Base-by-base conservation (phyloP, 23 tunicate species). In the Corella eumyota region DNA sequence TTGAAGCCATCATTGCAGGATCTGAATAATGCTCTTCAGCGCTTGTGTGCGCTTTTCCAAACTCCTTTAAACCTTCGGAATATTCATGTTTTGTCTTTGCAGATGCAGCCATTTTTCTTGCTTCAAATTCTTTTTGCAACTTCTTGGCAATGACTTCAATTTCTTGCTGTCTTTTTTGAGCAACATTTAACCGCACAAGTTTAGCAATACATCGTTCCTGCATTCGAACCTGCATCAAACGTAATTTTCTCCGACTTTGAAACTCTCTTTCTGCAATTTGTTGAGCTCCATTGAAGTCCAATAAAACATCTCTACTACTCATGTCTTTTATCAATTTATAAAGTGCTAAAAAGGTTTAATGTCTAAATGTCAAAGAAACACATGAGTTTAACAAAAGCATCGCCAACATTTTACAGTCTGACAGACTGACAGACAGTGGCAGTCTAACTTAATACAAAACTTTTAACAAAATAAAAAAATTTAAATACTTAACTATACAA, bases 161-260 rank as follows among this genome's bases (percentile, higher is more conserved):
- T n/a, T 30, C 68, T 33, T 34, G 36, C 24, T 50, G 36, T 48
- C 66, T 65, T 34, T 61, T 46, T 47, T 60, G 34, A n/a, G 56
- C 65, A 11, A 74, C 73, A 30, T 54, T 58, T 48, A 47, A 64
- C 34, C 72, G 55, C 3, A 74, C 67, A 60, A 58, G 51, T 66
- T 72, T 81, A 19, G 90, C 90, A 22, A 63, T 60, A 27, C 46
- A 50, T 26, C 72, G 77, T 22, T 74, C 90, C 52, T 81, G 90
- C 30, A 72, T 67, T 20, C 90, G 73, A 11, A 81, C 90, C 52
- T 81, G 90, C 6, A 62, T 70, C 4, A 81, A 53, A 47, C 90
- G 36, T 26, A 59, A 28, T 29, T 60, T 59, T 58, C 90, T 34
- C n/a, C 76, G 32, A 35, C 64, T 46, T 60, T 59, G 66, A 13